phyloP scores from a whole-genome alignment of 2,797 vertebrate genomes.

The Sylvia borin region DNA sequence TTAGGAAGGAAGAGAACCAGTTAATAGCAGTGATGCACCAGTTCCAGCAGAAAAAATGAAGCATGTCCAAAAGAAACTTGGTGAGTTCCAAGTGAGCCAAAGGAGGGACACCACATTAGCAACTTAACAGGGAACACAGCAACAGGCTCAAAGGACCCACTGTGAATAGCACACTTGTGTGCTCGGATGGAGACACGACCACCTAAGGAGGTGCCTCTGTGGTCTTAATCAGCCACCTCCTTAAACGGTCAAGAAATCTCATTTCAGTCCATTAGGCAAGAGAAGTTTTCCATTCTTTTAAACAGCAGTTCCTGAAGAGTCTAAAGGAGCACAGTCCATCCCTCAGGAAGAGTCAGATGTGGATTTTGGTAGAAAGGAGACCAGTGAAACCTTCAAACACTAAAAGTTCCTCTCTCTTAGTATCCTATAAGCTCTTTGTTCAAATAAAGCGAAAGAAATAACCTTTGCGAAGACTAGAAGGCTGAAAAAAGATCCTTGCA shows the following conservation, averaged over 20 bases:
- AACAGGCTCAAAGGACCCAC: constrained; percentile 69
- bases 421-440: not conserved
- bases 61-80: constrained; percentile 78
- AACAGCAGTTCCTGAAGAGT: constrained; percentile 51
- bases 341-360: not conserved
- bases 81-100: constrained; percentile 77
- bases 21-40: constrained; percentile 76
- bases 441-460: not conserved
- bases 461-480: not conserved
- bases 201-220: constrained; percentile 73
- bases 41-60: constrained; percentile 73
- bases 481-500: not conserved
- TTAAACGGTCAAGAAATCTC: constrained; percentile 52
- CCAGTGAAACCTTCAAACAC: not conserved
- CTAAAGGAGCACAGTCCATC: not conserved
- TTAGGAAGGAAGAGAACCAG: constrained; percentile 77
- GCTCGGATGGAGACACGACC: constrained; percentile 63
- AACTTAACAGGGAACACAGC: constrained; percentile 74
- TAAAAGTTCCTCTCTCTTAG: not conserved
- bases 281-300: constrained; percentile 62
- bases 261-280: constrained; percentile 52
- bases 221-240: constrained; percentile 68
- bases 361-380: not conserved
- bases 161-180: constrained; percentile 66
- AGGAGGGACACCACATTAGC: constrained; percentile 77